A percentile compares a stretch with the other conserved stretches of the same genome.
Conservation (phyloP, 2,797 vertebrate genomes). For the Amniataba percoides region DNA sequence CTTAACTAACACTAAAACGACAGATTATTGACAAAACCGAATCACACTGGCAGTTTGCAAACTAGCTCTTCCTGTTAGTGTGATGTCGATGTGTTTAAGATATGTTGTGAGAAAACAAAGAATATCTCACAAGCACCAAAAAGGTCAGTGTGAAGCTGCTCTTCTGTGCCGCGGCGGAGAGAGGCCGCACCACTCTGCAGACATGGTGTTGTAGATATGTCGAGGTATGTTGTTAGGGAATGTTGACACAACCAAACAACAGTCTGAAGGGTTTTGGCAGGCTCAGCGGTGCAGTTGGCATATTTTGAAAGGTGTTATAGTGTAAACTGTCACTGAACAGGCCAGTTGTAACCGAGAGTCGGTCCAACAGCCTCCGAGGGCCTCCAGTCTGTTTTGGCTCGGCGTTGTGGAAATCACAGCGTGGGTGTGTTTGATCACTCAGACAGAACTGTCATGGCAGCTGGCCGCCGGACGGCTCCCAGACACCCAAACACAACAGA, state of each 20-base stretch:
- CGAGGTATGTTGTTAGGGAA: conserved; percentile 28
- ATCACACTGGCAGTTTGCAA: not conserved
- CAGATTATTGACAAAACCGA: not conserved
- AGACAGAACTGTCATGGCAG: conserved; percentile 65
- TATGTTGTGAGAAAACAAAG: not conserved
- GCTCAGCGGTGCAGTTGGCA: conserved; percentile 47
- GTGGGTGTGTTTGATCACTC: conserved; percentile 72
- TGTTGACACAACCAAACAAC: conserved; percentile 45
- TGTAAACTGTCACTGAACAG: conserved; percentile 64
- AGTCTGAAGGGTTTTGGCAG: conserved; percentile 53
- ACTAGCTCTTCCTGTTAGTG: not conserved
- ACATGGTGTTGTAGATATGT: conserved; percentile 12
- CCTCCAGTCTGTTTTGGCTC: conserved; percentile 67
- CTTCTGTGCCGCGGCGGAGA: not conserved
- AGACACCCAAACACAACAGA: conserved; percentile 70
- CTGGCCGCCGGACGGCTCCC: conserved; percentile 57
- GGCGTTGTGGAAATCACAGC: conserved; percentile 59
- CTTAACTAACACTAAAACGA: not conserved
- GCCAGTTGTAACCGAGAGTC: conserved; percentile 52
- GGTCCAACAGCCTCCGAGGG: conserved; percentile 53
- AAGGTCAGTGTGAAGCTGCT: not conserved
- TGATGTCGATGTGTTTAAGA: not conserved
- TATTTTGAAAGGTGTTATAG: conserved; percentile 62
- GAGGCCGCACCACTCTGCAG: not conserved
- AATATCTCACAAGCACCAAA: not conserved